Percentiles rank a stretch among this genome's conserved stretches.
These are phyloP conservation scores for Bombus cullumanus DNA, from an alignment of 1,140 invertebrate genomes.

Conservation along the genomic window DNA sequence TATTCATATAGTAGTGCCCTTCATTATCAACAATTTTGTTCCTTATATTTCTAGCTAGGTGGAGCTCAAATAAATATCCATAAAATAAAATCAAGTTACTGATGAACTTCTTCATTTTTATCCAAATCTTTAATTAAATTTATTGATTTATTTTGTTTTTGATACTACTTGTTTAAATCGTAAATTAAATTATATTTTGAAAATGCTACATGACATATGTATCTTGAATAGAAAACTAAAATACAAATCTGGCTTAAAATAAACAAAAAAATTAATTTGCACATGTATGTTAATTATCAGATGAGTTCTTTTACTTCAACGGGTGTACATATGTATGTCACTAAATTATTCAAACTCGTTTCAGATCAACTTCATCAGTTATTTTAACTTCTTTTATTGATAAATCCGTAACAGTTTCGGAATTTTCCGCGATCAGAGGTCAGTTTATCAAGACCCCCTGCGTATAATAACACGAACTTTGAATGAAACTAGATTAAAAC, in stretches of 20 bases:
- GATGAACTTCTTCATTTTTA: neutral
- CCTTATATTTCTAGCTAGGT: constrained; percentile 24
- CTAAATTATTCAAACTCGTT: neutral
- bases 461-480: constrained; percentile 48
- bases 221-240: no score
- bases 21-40: constrained; percentile 38
- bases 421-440: constrained; percentile 57
- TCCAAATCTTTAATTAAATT: neutral
- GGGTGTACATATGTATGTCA: no score
- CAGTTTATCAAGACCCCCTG: constrained; percentile 69
- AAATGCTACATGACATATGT: no score
- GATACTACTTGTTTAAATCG: neutral
- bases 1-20: constrained; percentile 30
- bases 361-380: neutral
- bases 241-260: no score
- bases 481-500: constrained; percentile 30
- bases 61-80: neutral
- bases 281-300: no score
- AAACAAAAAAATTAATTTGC: no score
- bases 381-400: neutral
- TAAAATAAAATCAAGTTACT: neutral
- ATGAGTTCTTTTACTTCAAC: neutral
- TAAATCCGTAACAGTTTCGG: neutral
- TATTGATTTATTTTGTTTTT: neutral
- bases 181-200: no score